These are phyloP conservation scores for Arge pagana DNA, from an alignment of 2,888 invertebrate species.

Conservation along the genomic window DNA sequence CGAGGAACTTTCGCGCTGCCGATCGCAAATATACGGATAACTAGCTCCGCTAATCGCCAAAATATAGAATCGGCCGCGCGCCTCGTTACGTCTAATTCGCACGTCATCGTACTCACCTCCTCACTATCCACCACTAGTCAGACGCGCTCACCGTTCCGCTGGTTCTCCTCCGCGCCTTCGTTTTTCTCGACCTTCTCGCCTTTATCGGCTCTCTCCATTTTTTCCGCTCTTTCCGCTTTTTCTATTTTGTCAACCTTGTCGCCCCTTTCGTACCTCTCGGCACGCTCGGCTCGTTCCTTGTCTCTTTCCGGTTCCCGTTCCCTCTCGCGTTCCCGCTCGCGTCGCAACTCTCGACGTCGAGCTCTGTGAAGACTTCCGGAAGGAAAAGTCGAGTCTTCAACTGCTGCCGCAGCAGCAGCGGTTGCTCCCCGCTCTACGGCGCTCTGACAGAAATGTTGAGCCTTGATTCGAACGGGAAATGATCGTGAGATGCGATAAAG, in stretches of 20 bases:
- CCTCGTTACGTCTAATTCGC: too few species aligned
- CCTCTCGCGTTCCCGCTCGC: constrained; percentile 43
- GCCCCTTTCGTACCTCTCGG: constrained; percentile 24
- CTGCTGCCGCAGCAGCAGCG: constrained; percentile 49
- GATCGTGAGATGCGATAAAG: too few species aligned
- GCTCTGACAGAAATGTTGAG: constrained; percentile 34
- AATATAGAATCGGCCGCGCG: too few species aligned
- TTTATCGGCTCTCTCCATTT: constrained; percentile 24
- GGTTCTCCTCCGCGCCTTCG: constrained; percentile 23
- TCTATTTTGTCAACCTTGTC: too few species aligned
- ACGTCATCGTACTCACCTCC: constrained; percentile 39
- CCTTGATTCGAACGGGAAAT: constrained; percentile 11
- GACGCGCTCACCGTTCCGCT: constrained; percentile 45
- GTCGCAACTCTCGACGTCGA: constrained; percentile 42
- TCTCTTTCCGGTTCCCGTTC: constrained; percentile 39
- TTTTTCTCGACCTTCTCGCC: neutral
- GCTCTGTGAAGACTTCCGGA: constrained; percentile 48
- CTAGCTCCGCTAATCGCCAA: too few species aligned
- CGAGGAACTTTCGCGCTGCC: too few species aligned
- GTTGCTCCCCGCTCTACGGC: constrained; percentile 48
- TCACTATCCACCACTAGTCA: constrained; percentile 54
- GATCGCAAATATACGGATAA: too few species aligned
- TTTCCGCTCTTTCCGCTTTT: constrained; percentile 22
- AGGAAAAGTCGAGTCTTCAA: constrained; percentile 49
- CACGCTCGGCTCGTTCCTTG: constrained; percentile 33